Evolutionary conservation across 2,888 invertebrate genomes (phyloP), one percentile per base, ranked within the genome.

Genomic region (Campoplex nolae): DNA sequence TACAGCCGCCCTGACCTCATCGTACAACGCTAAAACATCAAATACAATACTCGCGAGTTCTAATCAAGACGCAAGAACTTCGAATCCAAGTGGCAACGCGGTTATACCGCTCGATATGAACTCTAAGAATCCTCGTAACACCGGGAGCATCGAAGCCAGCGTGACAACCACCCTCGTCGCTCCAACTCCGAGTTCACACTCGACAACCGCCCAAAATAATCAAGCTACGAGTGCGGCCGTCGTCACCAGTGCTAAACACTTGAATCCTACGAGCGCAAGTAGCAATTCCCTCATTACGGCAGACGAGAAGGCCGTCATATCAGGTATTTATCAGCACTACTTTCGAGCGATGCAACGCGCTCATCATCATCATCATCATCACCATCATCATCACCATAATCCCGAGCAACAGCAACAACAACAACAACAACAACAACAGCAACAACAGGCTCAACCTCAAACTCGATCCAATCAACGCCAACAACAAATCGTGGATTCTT

Each of bases 291-390:
- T 92, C 54, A 92, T 92, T 42, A 91, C 93, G 42, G 92, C 93
- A 58, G 92, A 92, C 83, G 92, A 93, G 86, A 93, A 93, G 81
- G 92, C 92, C 78, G 92, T 93, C 83, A 93, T 93, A 92, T 93
- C 92, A 88, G 92, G 93, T 88, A 93, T 93, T 89, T 93, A 93
- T 90, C 93, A 93, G 80, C 93, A 93, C 88, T 93, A 93, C 90
- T 93, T 93, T 89, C 92, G 92, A 54, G 91, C 92, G 42, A 92
- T 93, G 91, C 93, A 92, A 67, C 92, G 92, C 45, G 90, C 91
- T 70, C 92, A 92, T 85, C 92, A 92, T 79, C 92, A 84, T 62
- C 85, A 88, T 79, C 88, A 88, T n/a, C 89, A 89, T 56, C 86
- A 88, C 38, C 89, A 90, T 65, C 85, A 86, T 32, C 87, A 83